Evolutionary conservation across 1,140 invertebrate genomes (phyloP).

Genomic region (Manduca sexta): DNA sequence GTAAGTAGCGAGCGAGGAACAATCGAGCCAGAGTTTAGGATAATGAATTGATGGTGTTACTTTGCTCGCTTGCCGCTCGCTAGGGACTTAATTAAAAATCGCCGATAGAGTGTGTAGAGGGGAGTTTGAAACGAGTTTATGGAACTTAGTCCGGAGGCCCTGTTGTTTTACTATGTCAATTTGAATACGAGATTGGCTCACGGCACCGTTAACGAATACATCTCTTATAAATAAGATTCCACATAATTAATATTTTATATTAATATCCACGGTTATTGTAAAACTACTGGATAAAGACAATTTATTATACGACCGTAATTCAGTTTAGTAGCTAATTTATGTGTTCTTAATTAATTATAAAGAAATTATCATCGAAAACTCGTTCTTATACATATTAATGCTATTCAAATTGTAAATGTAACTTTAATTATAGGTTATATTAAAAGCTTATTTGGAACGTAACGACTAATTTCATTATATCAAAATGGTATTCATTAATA

Average conservation of each 20-base stretch:
- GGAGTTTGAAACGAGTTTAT: constrained; percentile 68
- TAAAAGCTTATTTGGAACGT: no score
- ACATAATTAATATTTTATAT: not conserved
- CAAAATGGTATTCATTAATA: no score
- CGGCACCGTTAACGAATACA: constrained; percentile 37
- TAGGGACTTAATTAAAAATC: constrained; percentile 73
- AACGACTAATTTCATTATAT: no score
- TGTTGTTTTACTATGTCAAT: constrained; percentile 71
- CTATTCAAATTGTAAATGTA: no score
- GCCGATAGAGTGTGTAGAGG: constrained; percentile 70
- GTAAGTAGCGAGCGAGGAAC: constrained; percentile 71
- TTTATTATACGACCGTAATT: no score
- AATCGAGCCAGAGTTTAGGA: constrained; percentile 71
- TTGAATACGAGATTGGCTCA: constrained; percentile 66
- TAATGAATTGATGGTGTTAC: constrained; percentile 74
- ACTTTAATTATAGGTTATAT: no score
- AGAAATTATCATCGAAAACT: no score
- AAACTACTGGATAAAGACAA: no score
- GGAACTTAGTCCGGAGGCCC: constrained; percentile 63
- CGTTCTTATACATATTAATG: no score
- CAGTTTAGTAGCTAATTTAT: no score
- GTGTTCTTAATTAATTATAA: no score
- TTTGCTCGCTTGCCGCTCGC: constrained; percentile 60
- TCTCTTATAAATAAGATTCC: constrained; percentile 15
- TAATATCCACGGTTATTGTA: no score